Evolutionary conservation across 2,113 vertebrate species (phyloP).

Genomic region (Neotragus moschatus): DNA sequence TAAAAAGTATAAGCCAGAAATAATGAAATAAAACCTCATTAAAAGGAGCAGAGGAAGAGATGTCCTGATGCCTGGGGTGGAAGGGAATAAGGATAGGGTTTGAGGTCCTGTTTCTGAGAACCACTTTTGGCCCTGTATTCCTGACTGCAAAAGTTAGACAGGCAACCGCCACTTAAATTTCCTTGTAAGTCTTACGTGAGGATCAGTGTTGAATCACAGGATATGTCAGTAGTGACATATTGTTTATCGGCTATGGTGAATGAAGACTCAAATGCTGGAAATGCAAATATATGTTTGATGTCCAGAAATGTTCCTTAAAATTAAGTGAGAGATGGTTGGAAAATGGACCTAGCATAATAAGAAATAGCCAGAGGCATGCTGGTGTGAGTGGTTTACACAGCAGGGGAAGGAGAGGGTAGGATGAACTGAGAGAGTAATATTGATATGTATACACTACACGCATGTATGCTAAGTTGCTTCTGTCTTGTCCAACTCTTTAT

Average conservation of each 20-base stretch:
- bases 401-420: neutral
- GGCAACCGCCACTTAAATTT: neutral
- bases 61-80: neutral
- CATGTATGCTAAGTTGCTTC: neutral
- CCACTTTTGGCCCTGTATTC: neutral
- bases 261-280: neutral
- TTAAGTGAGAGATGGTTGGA: constrained; percentile 38
- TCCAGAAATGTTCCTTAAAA: constrained; percentile 21
- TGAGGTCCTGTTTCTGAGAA: neutral
- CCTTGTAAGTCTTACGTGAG: neutral
- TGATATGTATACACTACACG: neutral
- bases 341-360: constrained; percentile 10
- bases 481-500: neutral
- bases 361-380: constrained; percentile 55
- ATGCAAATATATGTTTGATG: constrained; percentile 31
- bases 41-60: neutral
- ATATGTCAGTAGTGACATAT: neutral
- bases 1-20: constrained; percentile 22
- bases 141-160: neutral
- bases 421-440: neutral
- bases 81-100: neutral
- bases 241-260: neutral
- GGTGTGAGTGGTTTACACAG: constrained; percentile 35
- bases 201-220: neutral
- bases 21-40: constrained; percentile 6